Evolutionary conservation across 92 coral and sea anemone genomes (phyloP).

Genomic region (Epizoanthus illoricatus): DNA sequence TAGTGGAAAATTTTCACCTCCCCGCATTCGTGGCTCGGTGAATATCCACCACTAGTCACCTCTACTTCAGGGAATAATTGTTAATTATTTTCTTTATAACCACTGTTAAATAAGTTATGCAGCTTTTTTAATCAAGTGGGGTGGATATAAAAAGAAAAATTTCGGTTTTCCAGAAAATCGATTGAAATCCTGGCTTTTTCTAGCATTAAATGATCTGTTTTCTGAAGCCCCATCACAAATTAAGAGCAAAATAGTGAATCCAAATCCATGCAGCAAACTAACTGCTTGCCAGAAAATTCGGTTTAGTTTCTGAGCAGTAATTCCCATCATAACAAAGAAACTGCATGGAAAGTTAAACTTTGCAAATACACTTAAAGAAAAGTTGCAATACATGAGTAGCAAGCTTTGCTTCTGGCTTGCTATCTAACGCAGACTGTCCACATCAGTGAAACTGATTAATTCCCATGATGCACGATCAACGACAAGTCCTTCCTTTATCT

Average conservation of each 20-base stretch:
- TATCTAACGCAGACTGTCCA: background rate
- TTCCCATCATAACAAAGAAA: constrained; percentile 29
- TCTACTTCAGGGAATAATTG: no score
- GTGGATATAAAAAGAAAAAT: constrained; percentile 40
- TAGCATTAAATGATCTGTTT: constrained; percentile 31
- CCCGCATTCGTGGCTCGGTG: no score
- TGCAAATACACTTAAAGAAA: constrained; percentile 34
- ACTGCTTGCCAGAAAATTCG: constrained; percentile 30
- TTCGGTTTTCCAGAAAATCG: constrained; percentile 30
- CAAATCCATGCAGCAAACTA: constrained; percentile 36
- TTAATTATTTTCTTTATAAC: constrained; percentile 32
- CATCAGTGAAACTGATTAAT: background rate
- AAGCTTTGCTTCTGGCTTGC: constrained; percentile 6
- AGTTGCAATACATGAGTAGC: constrained; percentile 39
- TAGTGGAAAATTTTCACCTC: no score
- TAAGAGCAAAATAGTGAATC: constrained; percentile 34
- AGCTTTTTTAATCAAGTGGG: constrained; percentile 38
- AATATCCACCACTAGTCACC: no score
- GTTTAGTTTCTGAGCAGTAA: constrained; percentile 32
- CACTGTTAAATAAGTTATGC: constrained; percentile 37
- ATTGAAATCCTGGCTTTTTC: background rate
- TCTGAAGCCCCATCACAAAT: constrained; percentile 45
- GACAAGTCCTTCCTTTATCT: constrained; percentile 38
- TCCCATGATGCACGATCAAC: constrained; percentile 46
- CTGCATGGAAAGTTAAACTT: constrained; percentile 37